These are phyloP conservation scores for Halictus quadricinctus DNA, from an alignment of 2,888 invertebrate genomes.

Conservation along the genomic window DNA sequence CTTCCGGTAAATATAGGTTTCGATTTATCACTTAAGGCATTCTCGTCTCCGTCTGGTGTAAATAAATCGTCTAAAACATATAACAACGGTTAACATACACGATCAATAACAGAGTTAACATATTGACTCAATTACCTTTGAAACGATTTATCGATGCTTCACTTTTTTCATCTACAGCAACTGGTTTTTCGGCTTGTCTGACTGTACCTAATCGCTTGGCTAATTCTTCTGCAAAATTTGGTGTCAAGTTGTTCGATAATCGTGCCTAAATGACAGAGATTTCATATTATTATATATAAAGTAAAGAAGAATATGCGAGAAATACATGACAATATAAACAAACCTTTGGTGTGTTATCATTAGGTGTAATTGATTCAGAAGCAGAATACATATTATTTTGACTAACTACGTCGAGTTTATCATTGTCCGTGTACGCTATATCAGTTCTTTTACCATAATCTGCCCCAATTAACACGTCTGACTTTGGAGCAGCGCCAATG, in stretches of 20 bases:
- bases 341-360: conserved; percentile 72
- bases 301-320: not conserved
- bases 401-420: conserved; percentile 68
- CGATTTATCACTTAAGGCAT: conserved; percentile 70
- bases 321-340: not conserved
- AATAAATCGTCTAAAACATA: conserved; percentile 75
- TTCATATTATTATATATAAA: conserved; percentile 20
- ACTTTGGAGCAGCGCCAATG: conserved; percentile 58
- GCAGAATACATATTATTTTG: conserved; percentile 76
- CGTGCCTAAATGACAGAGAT: conserved; percentile 34
- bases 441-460: conserved; percentile 72
- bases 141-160: conserved; percentile 75
- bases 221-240: conserved; percentile 86
- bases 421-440: conserved; percentile 66
- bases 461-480: conserved; percentile 72
- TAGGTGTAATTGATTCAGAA: conserved; percentile 77
- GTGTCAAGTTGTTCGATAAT: conserved; percentile 51
- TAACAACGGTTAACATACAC: not conserved
- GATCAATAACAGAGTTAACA: not conserved
- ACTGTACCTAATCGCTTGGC: conserved; percentile 85
- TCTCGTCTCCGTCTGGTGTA: conserved; percentile 70
- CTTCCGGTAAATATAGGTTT: conserved; percentile 71
- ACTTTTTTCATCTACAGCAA: conserved; percentile 74
- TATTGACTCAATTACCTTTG: conserved; percentile 70
- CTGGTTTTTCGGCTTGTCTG: conserved; percentile 82